Evolutionary conservation across 2,888 invertebrate genomes (phyloP).

Genomic region (Tuta absoluta): DNA sequence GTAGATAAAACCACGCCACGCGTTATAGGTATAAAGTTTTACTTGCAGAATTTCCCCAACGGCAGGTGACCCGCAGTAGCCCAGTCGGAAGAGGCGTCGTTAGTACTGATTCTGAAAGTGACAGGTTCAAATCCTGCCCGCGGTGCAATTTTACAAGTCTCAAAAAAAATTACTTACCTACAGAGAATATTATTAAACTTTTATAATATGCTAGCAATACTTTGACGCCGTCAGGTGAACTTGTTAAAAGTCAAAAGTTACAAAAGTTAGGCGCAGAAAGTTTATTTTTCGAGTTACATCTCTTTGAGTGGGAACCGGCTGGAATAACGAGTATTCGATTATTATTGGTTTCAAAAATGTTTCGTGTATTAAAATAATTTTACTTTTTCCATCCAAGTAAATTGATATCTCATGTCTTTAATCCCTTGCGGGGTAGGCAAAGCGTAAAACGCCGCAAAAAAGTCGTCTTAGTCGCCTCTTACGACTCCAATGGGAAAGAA

Average conservation of each 20-base stretch:
- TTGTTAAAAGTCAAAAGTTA: constrained; percentile 28
- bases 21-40: no score
- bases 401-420: not conserved
- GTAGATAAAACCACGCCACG: no score
- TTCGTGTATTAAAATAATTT: not conserved
- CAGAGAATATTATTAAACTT: constrained; percentile 30
- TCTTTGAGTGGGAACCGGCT: not conserved
- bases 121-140: no score
- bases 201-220: constrained; percentile 28
- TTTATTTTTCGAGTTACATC: constrained; percentile 27
- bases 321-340: constrained; percentile 5
- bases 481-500: no score
- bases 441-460: no score
- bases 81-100: no score
- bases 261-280: constrained; percentile 24
- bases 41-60: no score
- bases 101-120: no score
- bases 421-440: no score
- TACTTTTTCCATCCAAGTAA: not conserved
- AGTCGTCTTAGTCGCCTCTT: no score
- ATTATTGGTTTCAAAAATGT: constrained; percentile 3
- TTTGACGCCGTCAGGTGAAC: constrained; percentile 26
- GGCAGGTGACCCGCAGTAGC: no score
- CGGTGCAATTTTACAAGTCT: no score
- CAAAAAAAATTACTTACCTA: not conserved